Conservation (phyloP, 2,797 vertebrate species). For the Myotis myotis region DNA sequence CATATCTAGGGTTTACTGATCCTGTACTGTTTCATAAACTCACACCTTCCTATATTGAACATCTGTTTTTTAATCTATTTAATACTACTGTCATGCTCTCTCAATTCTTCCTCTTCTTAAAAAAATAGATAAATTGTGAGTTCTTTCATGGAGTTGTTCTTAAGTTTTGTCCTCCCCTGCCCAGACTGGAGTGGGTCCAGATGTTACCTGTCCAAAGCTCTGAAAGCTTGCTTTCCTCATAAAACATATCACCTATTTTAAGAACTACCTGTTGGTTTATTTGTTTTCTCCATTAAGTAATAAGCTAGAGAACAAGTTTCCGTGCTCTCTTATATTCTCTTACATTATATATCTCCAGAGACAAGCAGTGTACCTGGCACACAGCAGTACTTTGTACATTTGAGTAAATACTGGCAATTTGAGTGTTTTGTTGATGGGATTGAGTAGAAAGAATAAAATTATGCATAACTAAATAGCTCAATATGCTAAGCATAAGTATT, state of each 20-base stretch:
- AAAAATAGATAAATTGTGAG: neutral
- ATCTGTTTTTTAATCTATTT: neutral
- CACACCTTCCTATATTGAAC: neutral
- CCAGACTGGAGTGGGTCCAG: neutral
- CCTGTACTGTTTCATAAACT: neutral
- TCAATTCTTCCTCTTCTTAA: neutral
- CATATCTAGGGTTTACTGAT: neutral
- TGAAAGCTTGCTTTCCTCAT: neutral
- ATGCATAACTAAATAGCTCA: neutral
- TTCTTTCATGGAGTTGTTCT: neutral
- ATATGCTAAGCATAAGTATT: neutral
- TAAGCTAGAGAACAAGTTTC: neutral
- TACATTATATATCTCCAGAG: neutral
- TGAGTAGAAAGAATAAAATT: neutral
- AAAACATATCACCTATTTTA: neutral
- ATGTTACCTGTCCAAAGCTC: neutral
- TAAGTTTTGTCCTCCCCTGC: neutral
- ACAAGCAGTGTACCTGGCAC: neutral
- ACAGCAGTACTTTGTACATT: neutral
- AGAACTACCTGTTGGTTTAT: neutral
- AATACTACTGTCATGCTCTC: neutral
- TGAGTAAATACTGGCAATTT: neutral
- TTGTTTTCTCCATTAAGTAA: neutral
- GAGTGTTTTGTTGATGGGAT: neutral
- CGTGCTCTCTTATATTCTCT: neutral